Evolutionary conservation across 2,113 vertebrate genomes (phyloP), one percentile per base, ranked within the genome.

Genomic region (Phasianus colchicus): DNA sequence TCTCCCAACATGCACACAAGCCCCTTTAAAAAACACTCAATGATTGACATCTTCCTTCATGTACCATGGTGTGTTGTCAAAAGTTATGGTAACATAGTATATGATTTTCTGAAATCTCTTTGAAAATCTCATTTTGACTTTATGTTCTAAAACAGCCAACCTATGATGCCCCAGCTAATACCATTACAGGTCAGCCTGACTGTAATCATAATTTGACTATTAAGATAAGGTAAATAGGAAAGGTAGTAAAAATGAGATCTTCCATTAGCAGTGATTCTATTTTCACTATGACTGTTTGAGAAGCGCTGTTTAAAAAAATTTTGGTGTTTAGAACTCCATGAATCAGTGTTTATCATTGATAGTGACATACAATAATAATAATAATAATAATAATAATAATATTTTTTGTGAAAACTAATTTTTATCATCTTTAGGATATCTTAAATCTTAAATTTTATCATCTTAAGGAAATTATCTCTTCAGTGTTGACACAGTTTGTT

Each of bases 311-410:
- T 22, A 8, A 45, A 45, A 43, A 40, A 40, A 40, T 38, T 9
- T 74, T 66, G 5, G 6, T 2, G 17, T 64, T 90, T 54, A 58
- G 71, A 66, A 58, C 19, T 5, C 6, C 34, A 43, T 43, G 2
- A 78, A 42, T 38, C 6, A 1, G 3, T 72, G 30, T 13, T 87
- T 38, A 36, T 48, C 50, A 14, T 17, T 34, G 30, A 66, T 20
- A 84, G 9, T 64, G 2, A 77, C 54, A 54, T 79, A 58, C 17
- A 1, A 58, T n/a, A n/a, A n/a, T n/a, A n/a, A n/a, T n/a, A n/a
- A n/a, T 42, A 42, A 42, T 16, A 42, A 58, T 14, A 1, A 60
- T 47, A 70, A 8, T 0, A 7, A 0, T 36, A 34, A 25, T 25
- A 32, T 16, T 6, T 32, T n/a, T 30, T 36, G 13, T 14, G 0